These are phyloP conservation scores for Hormaphis cornu DNA, from an alignment of 1,140 invertebrate genomes.

Conservation along the genomic window DNA sequence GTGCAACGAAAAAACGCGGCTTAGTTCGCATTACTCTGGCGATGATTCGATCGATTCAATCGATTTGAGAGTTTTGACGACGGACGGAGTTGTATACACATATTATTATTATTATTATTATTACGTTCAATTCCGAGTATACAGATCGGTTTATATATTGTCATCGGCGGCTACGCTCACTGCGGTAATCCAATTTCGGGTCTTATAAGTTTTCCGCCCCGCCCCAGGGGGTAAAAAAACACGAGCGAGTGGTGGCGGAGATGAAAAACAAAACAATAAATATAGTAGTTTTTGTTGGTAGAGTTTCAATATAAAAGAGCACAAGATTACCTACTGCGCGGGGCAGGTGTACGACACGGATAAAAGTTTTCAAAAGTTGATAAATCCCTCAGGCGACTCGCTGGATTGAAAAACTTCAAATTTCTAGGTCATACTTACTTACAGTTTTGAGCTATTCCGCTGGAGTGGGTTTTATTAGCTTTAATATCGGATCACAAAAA, in stretches of 20 bases:
- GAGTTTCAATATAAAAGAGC: conserved; percentile 15
- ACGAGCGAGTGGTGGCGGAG: neutral
- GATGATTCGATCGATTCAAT: neutral
- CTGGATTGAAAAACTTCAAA: conserved; percentile 26
- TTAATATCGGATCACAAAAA: neutral
- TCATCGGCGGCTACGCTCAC: conserved; percentile 1
- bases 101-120: no score
- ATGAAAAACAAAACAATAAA: conserved; percentile 23
- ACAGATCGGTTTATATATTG: conserved; percentile 10
- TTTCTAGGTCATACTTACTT: conserved; percentile 11
- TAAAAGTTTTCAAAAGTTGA: conserved; percentile 22
- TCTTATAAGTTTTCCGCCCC: conserved; percentile 9
- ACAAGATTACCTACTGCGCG: neutral
- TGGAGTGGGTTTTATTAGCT: conserved; percentile 17
- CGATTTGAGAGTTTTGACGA: neutral
- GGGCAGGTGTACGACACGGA: conserved; percentile 6
- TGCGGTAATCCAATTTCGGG: conserved; percentile 5
- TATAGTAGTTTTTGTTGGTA: conserved; percentile 25
- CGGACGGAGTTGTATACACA: neutral
- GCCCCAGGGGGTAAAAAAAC: conserved; percentile 13
- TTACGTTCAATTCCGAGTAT: neutral
- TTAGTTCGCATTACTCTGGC: no score
- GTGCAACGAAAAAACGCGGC: no score
- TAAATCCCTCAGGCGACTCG: conserved; percentile 15
- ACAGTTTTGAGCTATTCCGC: conserved; percentile 6